Evolutionary conservation across 2,888 invertebrate species (phyloP), one percentile per base, ranked within the genome.

Genomic region (Andrena dorsata): DNA sequence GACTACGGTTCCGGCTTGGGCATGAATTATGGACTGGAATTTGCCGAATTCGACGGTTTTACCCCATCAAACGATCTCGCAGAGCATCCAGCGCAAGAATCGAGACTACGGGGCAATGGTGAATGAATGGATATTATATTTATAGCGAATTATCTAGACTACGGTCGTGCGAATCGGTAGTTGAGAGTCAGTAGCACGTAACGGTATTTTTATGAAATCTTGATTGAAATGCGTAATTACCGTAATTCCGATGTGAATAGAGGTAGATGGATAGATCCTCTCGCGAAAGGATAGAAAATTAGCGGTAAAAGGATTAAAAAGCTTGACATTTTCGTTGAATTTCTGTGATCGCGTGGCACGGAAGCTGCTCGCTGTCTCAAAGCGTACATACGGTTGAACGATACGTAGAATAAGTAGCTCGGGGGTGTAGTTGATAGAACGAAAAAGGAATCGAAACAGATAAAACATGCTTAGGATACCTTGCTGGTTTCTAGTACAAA

Each of bases 371-470:
- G 26, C 13, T 13, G 35, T 69, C 8, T 28, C 2, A 53, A 30
- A 20, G 49, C 13, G 51, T 30, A 6, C 23, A n/a, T 30, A 6
- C 35, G 41, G 65, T 70, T 78, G 65, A 80, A 80, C 60, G 78
- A 80, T 78, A 60, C 65, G 70, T 8, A 49, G 28, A 64, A 77
- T 64, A n/a, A 32, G 35, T 65, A 65, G 70, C 69, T 23, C 64
- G 70, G 35, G 76, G 53, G 32, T 53, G 53, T 51, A 65, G 58
- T 23, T 80, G 79, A 71, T 32, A 78, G 65, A 78, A 78, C 32
- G 79, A 66, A 71, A 80, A 78, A 76, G 65, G 72, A 79, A 72
- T 80, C 80, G 66, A 1, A 1, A 41, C 41, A 16, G 41, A 16
- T 16, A 41, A 41, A 41, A 1, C 5, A 16, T 41, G 41, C 41